Conservation (phyloP, 2,797 vertebrate species). For the Rousettus madagascariensis region DNA sequence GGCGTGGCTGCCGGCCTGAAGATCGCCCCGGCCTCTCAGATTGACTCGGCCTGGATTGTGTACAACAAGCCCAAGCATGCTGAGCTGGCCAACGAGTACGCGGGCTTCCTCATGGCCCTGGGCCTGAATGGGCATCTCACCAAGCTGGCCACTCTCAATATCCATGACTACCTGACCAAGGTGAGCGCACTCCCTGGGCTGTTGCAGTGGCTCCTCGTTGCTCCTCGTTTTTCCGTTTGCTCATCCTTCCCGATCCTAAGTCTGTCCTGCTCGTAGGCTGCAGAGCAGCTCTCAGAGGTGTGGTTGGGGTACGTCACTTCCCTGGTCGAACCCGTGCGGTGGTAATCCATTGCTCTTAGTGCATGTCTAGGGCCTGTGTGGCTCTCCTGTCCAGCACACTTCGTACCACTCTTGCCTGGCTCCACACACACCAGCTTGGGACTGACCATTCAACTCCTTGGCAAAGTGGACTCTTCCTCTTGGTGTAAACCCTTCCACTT, state of each 20-base stretch:
- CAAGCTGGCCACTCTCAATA: constrained; percentile 96
- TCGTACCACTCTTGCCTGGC: not conserved
- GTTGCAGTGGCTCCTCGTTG: not conserved
- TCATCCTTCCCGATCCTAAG: not conserved
- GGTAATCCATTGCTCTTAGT: not conserved
- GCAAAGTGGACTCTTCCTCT: not conserved
- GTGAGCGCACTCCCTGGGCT: constrained; percentile 81
- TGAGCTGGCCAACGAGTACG: constrained; percentile 96
- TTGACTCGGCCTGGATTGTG: constrained; percentile 98
- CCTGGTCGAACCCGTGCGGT: not conserved
- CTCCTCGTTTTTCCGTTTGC: not conserved
- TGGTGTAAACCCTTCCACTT: not conserved
- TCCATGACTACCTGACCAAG: constrained; percentile 98
- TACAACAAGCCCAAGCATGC: constrained; percentile 98
- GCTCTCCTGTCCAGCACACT: not conserved
- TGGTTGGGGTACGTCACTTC: not conserved
- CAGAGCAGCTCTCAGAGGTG: not conserved
- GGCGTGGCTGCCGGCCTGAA: constrained; percentile 97
- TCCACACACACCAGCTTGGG: not conserved
- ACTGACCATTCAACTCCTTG: not conserved
- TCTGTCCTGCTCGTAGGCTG: not conserved
- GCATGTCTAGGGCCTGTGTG: not conserved
- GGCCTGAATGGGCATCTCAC: constrained; percentile 97
- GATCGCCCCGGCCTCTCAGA: constrained; percentile 96
- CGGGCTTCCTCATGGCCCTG: constrained; percentile 98